A percentile compares a stretch with the other conserved stretches of the same genome.
These are phyloP conservation scores for Drosophila fungiperda DNA, from an alignment of 2,888 invertebrate species.

Conservation along the genomic window DNA sequence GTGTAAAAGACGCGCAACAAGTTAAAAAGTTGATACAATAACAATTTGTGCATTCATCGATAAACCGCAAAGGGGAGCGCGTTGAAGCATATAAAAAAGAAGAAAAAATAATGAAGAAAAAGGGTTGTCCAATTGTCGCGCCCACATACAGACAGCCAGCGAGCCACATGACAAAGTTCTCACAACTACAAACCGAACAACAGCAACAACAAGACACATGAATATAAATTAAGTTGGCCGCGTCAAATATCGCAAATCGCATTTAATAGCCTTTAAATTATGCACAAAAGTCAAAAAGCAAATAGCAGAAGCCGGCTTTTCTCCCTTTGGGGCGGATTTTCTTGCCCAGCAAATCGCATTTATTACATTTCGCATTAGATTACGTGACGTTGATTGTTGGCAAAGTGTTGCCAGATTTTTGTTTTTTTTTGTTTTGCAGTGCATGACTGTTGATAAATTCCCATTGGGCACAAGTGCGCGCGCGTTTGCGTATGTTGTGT, in stretches of 20 bases:
- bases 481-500: conserved; percentile 3
- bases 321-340: conserved; percentile 19
- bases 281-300: conserved; percentile 66
- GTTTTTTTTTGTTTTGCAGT: conserved; percentile 6
- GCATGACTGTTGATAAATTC: conserved; percentile 48
- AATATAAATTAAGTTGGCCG: conserved; percentile 64
- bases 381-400: conserved; percentile 62
- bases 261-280: conserved; percentile 64
- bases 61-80: conserved; percentile 49
- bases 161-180: conserved; percentile 65
- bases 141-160: conserved; percentile 25
- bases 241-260: conserved; percentile 38
- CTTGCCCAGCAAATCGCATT: conserved; percentile 55
- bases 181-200: conserved; percentile 32
- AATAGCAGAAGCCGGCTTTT: conserved; percentile 43
- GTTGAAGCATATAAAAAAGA: conserved; percentile 41
- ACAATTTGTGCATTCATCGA: conserved; percentile 39
- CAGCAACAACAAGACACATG: conserved; percentile 40
- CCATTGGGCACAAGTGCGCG: conserved; percentile 18
- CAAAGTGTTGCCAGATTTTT: conserved; percentile 49
- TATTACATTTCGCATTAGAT: conserved; percentile 76
- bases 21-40: conserved; percentile 28
- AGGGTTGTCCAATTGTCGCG: conserved; percentile 35
- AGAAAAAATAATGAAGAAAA: conserved; percentile 16
- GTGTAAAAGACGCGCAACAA: conserved; percentile 36